These are phyloP conservation scores for Pteronura brasiliensis DNA, from an alignment of 2,113 vertebrate genomes.

Conservation along the genomic window DNA sequence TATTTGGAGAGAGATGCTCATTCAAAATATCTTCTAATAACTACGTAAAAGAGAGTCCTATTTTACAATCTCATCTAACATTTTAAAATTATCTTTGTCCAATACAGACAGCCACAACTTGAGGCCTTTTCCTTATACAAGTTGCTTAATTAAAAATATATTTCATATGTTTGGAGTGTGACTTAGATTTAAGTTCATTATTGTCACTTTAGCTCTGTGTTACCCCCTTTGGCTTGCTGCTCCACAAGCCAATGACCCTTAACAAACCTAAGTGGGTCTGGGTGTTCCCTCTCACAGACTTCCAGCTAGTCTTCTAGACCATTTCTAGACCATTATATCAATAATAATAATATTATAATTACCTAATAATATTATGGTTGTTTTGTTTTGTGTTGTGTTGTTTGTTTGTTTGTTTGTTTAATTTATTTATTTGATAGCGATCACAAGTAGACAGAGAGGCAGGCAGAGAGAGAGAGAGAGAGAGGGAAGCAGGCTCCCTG, in stretches of 20 bases:
- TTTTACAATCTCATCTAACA: background rate
- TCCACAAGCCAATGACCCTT: background rate
- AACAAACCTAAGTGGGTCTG: background rate
- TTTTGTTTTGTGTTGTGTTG: background rate
- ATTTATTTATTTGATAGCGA: no score
- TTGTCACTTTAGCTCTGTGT: background rate
- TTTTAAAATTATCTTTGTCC: background rate
- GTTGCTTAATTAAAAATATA: background rate
- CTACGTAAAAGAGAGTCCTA: background rate
- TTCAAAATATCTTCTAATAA: constrained; percentile 39
- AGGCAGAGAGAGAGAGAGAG: no score
- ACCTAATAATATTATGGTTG: background rate
- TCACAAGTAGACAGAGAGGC: no score
- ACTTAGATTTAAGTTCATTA: background rate
- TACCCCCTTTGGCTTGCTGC: background rate
- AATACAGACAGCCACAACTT: background rate
- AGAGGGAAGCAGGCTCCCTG: no score
- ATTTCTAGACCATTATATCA: no score
- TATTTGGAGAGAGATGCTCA: background rate
- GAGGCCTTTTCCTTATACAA: background rate
- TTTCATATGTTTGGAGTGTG: background rate
- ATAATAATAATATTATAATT: background rate
- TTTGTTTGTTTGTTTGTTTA: background rate
- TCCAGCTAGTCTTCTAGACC: background rate
- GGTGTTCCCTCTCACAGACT: background rate